Base-by-base conservation (phyloP, 2,888 invertebrate species). In the Coenonympha arcania region DNA sequence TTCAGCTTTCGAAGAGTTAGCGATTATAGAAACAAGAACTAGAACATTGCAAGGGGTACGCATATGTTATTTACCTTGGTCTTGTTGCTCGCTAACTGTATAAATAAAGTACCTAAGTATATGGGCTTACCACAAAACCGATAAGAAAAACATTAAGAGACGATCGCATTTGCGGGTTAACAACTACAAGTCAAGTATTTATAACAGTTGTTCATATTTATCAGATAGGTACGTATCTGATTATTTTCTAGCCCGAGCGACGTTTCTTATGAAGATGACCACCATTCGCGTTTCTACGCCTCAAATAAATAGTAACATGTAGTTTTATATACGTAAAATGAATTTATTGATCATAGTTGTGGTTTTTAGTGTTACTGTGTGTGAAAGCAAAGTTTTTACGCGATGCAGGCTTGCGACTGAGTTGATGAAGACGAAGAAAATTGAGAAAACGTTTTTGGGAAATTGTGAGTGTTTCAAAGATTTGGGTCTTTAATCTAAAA, bases 401-500 rank as follows among this genome's bases (percentile, higher is more conserved):
- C 66, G 80, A 63, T 80, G 79, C 37, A 56, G 62, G 15, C 46
- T 79, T 2, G 63, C 76, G 0, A 56, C 40, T 0, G 66, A 69
- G 24, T 51, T 80, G 47, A 4, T 65, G 31, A 71, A 62, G 40
- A 66, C 61, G 0, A 64, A 60, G 20, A 22, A 55, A 9, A 64
- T 77, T 3, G 56, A 66, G 2, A 78, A 69, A 47, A 69, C 71
- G 0, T 79, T 71, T 55, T 63, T 79, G 49, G 70, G 79, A 2
- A 71, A 62, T 36, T 79, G 79, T 79, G 52, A 79, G 79, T 76
- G 42, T 30, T 11, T 4, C n/a, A n/a, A n/a, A n/a, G n/a, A n/a
- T n/a, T n/a, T n/a, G n/a, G n/a, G n/a, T n/a, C n/a, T n/a, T n/a
- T n/a, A n/a, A n/a, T n/a, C n/a, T n/a, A n/a, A n/a, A n/a, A n/a